Base-by-base conservation (phyloP, 2,113 vertebrate genomes). In the Microtus pennsylvanicus region DNA sequence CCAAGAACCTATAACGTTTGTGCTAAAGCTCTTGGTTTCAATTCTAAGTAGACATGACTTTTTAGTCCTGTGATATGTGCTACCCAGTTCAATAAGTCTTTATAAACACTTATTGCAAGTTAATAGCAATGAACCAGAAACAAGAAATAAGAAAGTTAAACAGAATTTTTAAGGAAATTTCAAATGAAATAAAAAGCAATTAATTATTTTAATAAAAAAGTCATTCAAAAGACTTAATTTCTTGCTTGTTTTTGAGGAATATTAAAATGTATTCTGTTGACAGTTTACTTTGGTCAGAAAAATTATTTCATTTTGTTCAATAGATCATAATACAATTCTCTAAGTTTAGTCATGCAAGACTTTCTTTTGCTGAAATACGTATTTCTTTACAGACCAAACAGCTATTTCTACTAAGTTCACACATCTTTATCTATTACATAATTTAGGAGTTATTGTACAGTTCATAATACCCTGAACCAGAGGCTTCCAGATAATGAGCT, bases 121-220 rank as follows among this genome's bases (percentile, higher is more conserved):
- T n/a, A 72, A 70, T 55, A 47, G 33, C 4, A 35, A 61, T 12
- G 52, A 80, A 90, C 4, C 70, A 50, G 12, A 55, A 95, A 72
- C 38, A 47, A 58, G 55, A 58, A 58, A 58, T 58, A 58, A 58
- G 6, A 8, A 92, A 90, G 33, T 12, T 63, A 89, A 72, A 13
- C 30, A 52, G 21, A 13, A 76, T 80, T 90, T 78, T 83, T 16
- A 92, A 85, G 72, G 19, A 94, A 72, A 94, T 93, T 86, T 93
- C 13, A 93, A 47, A 47, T 8, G 30, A n/a, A 3, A 33, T 67
- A 63, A 77, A 58, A 82, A 85, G n/a, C 72, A 78, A 33, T n/a
- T 42, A 91, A 24, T 28, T 28, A 88, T 93, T 77, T 55, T n/a
- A 89, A 12, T 61, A 33, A 74, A 35, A 94, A 94, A 69, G 5